Conservation (phyloP, 2,888 invertebrate species). For the Pyrrhia umbra region DNA sequence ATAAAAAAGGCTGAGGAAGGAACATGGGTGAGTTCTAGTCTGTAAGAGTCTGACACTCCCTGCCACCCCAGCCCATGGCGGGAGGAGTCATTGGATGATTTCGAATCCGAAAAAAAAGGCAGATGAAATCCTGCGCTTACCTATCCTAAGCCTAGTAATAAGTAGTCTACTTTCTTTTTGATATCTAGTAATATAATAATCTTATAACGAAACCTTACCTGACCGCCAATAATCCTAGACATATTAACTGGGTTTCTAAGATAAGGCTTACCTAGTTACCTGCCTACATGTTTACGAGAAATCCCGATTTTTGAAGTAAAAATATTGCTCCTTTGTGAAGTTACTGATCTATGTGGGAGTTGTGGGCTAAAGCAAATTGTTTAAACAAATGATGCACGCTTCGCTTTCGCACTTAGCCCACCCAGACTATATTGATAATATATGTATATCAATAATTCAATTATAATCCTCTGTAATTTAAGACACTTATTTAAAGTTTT, state of each 20-base stretch:
- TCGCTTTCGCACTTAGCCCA: not conserved
- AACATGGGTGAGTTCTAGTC: too few species aligned
- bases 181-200: constrained; percentile 27
- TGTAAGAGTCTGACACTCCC: too few species aligned
- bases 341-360: not conserved
- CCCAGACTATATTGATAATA: not conserved
- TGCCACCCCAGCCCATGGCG: too few species aligned
- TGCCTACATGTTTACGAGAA: not conserved
- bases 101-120: too few species aligned
- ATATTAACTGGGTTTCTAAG: not conserved
- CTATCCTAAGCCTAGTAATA: constrained; percentile 4
- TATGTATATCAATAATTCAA: too few species aligned
- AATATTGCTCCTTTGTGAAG: not conserved
- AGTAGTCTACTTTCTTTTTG: constrained; percentile 10
- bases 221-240: constrained; percentile 23
- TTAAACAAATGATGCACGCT: not conserved
- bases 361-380: not conserved
- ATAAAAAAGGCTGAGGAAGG: too few species aligned
- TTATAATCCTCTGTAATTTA: too few species aligned
- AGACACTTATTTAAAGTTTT: too few species aligned
- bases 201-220: constrained; percentile 10
- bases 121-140: not conserved
- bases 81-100: too few species aligned
- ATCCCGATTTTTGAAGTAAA: not conserved
- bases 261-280: constrained; percentile 7